Evolutionary conservation across 2,113 vertebrate genomes (phyloP).

Genomic region (Cyprinus carpio): DNA sequence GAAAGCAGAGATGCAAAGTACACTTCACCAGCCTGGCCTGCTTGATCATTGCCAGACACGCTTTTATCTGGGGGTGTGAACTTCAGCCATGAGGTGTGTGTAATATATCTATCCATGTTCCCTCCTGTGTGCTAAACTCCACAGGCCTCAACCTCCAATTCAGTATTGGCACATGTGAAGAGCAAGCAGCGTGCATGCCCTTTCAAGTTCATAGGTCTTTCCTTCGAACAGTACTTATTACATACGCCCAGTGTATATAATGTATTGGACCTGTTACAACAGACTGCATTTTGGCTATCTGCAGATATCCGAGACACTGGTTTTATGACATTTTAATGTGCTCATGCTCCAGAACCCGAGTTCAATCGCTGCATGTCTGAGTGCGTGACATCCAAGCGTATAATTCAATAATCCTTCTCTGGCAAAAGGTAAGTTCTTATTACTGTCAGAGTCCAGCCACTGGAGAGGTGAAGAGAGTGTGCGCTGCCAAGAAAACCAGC

Average conservation of each 20-base stretch:
- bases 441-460: constrained; percentile 73
- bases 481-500: constrained; percentile 46
- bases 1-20: constrained; percentile 68
- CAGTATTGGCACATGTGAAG: constrained; percentile 1
- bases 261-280: constrained; percentile 20
- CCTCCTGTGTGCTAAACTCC: not conserved
- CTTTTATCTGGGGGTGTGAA: constrained; percentile 48
- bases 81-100: constrained; percentile 11
- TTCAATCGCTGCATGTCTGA: constrained; percentile 33
- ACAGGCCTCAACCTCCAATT: constrained; percentile 23
- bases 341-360: constrained; percentile 31
- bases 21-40: not conserved
- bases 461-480: constrained; percentile 43
- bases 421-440: constrained; percentile 72
- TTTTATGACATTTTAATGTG: constrained; percentile 33
- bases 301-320: constrained; percentile 33
- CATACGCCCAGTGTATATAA: not conserved
- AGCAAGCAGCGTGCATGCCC: not conserved
- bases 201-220: constrained; percentile 29
- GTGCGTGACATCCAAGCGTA: constrained; percentile 58
- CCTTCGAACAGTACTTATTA: constrained; percentile 1
- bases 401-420: constrained; percentile 79
- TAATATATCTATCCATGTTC: constrained; percentile 45
- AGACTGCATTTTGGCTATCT: constrained; percentile 13
- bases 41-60: constrained; percentile 58